Evolutionary conservation across 2,113 vertebrate genomes (phyloP), one percentile per base, ranked within the genome.

Genomic region (Notarius lentiginosus): DNA sequence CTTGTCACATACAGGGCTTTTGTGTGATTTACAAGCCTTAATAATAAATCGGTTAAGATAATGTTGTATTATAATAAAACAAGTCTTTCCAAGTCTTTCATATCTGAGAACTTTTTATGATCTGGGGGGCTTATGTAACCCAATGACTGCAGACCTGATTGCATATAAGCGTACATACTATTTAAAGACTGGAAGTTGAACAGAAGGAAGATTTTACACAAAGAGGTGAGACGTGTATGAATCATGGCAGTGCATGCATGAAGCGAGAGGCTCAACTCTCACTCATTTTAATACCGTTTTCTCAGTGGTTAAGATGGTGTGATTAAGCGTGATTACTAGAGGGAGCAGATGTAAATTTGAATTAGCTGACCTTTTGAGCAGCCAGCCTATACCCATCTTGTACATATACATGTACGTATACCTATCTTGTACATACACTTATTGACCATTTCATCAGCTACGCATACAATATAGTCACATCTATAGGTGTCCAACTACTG

Each of bases 321-420:
- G 73, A 87, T 75, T 75, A 75, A n/a, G 1, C 2, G 34, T 81
- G 53, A 82, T 84, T 77, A 14, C 66, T 58, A 65, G 41, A 51
- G 63, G n/a, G 53, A 73, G 73, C 17, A n/a, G 51, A 82, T 77
- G 80, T 87, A 82, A 75, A 49, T 82, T 87, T 55, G 18, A 87
- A 81, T 84, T 47, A 56, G 24, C 15, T 81, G 77, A 89, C 86
- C 88, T 89, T 89, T 89, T n/a, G 30, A 55, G 51, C 51, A 49
- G 22, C 2, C 84, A 51, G 83, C 66, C 73, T 75, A 24, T 75
- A 12, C 47, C 10, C 4, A 15, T 17, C 75, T 55, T 55, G 56
- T 22, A 5, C 9, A 60, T 60, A 34, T 14, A 24, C 10, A 41
- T 41, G 41, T 75, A 22, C 7, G 10, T 51, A 76, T 51, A 12